A percentile compares a stretch with the other conserved stretches of the same genome.
Conservation (phyloP, 2,797 vertebrate genomes). For the Spea hammondii region DNA sequence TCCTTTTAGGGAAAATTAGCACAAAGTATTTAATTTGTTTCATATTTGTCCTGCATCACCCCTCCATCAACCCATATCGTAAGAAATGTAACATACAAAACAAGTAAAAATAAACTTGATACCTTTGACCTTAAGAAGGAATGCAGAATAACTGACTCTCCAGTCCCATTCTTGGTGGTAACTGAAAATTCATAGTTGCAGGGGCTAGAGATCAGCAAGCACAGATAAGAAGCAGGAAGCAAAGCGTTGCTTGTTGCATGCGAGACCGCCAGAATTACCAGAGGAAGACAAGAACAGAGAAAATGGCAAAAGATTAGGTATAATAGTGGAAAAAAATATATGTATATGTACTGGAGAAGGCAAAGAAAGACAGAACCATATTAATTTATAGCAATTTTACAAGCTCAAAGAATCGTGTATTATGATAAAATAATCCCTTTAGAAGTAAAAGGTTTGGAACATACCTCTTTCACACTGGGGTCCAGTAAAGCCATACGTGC, state of each 20-base stretch:
- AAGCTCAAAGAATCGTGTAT: too few relatives aligned
- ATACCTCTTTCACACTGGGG: slow-evolving; percentile 97
- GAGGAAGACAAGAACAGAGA: slow-evolving; percentile 23
- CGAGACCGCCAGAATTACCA: background rate
- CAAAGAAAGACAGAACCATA: too few relatives aligned
- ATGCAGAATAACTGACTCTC: slow-evolving; percentile 16
- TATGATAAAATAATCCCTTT: too few relatives aligned
- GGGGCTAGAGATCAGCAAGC: slow-evolving; percentile 23
- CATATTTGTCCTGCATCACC: background rate
- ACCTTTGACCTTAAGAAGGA: slow-evolving; percentile 24
- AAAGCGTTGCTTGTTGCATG: slow-evolving; percentile 8
- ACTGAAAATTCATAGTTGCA: slow-evolving; percentile 14
- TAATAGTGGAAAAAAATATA: background rate
- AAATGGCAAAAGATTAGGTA: slow-evolving; percentile 10
- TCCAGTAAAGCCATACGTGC: slow-evolving; percentile 95
- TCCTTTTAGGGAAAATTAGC: too few relatives aligned
- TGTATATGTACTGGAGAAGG: too few relatives aligned
- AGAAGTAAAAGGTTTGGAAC: slow-evolving; percentile 14
- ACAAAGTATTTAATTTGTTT: background rate
- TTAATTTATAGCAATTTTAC: too few relatives aligned
- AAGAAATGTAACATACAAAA: background rate
- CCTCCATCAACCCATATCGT: background rate
- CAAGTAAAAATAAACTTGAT: slow-evolving; percentile 9
- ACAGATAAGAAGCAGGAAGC: slow-evolving; percentile 33
- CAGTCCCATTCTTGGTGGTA: slow-evolving; percentile 24